Base-by-base conservation (phyloP, 2,888 invertebrate species). In the Cepaea hortensis region DNA sequence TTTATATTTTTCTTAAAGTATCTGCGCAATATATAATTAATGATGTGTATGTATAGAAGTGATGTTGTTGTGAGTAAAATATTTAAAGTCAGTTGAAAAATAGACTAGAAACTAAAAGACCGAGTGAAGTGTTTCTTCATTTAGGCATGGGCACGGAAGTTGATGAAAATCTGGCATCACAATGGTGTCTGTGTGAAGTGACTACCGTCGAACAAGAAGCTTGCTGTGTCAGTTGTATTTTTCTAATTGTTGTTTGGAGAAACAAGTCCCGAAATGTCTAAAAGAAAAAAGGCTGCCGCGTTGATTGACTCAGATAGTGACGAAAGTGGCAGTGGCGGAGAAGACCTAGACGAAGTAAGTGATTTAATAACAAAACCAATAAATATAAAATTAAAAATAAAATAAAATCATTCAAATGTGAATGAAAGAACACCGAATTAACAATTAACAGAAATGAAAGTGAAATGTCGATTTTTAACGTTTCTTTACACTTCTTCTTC, bases 261-360 rank as follows among this genome's bases (percentile, higher is more conserved):
- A 50, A 73, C 35, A 55, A 65, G 18, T 20, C 65, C 18, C 9
- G 50, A 65, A 77, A 93, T 94, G 94, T 92, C 93, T 18, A 94
- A 93, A 90, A 90, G 93, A 87, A 94, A 94, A 90, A 94, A 93
- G 91, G 91, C 90, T 61, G 91, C 90, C 50, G 92, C 93, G 76
- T 89, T 94, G 75, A 94, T 94, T 85, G 93, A 94, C 83, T 94
- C 94, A 82, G 94, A 94, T 90, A 93, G 93, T 88, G 93, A 93
- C 86, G 93, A 91, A 87, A 94, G 93, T 91, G 94, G 92, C 84
- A 93, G 93, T 91, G 94, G 92, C 85, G 92, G 82, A 50, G 87
- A 92, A 86, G 93, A 94, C 89, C 90, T 93, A 80, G 94, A 94
- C 75, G 93, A 93, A 91, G 93, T 93, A 92, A 80, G 91, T 87